Evolutionary conservation across 1,140 invertebrate species (phyloP).

Genomic region (Bombus ignitus): DNA sequence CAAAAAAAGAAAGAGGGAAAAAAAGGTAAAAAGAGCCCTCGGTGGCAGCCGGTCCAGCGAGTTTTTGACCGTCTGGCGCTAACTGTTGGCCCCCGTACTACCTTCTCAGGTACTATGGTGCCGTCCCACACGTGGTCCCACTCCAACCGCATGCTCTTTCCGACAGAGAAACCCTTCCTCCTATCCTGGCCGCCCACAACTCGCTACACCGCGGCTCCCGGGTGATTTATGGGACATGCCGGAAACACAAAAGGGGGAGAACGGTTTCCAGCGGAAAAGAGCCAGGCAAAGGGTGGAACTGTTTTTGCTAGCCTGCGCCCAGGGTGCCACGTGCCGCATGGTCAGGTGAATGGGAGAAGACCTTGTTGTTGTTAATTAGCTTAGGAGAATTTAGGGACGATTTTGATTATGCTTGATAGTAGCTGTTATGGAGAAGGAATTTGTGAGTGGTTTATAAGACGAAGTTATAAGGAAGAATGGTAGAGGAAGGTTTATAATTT

Average conservation of each 20-base stretch:
- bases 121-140: conserved; percentile 71
- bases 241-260: neutral
- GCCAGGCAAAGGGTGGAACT: neutral
- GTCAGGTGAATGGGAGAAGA: neutral
- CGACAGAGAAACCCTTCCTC: conserved; percentile 54
- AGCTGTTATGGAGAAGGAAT: neutral
- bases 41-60: conserved; percentile 77
- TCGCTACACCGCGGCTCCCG: conserved; percentile 34
- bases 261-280: neutral
- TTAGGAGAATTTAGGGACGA: neutral
- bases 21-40: conserved; percentile 1
- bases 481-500: no score
- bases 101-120: conserved; percentile 60
- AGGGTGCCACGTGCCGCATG: conserved; percentile 6
- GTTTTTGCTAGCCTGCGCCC: neutral
- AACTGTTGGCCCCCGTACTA: conserved; percentile 72
- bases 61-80: conserved; percentile 80
- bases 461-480: no score
- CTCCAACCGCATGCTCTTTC: conserved; percentile 59
- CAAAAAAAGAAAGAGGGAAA: conserved; percentile 21
- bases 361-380: neutral
- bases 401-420: neutral
- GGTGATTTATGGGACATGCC: conserved; percentile 54
- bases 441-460: no score
- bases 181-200: conserved; percentile 54